Evolutionary conservation across 2,797 vertebrate genomes (phyloP).

Genomic region (Myotis planiceps): DNA sequence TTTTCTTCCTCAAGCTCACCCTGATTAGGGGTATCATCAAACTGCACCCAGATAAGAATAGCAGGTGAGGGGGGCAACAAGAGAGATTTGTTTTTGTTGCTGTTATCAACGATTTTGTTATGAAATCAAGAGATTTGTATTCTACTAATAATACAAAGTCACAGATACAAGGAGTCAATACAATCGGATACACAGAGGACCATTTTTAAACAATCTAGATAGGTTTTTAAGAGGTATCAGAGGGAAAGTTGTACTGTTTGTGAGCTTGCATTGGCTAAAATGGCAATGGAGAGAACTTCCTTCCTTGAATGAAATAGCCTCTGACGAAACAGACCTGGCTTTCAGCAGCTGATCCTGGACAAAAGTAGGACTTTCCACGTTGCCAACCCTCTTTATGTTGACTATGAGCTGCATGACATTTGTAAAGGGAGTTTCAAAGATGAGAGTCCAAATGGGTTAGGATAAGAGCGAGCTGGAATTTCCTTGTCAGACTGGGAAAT

Average conservation of each 20-base stretch:
- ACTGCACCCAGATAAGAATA: neutral
- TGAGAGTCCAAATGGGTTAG: neutral
- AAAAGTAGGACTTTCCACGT: neutral
- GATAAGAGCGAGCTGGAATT: neutral
- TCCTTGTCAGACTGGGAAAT: neutral
- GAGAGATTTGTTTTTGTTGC: neutral
- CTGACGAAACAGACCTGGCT: neutral
- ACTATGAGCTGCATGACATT: neutral
- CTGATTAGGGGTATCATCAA: neutral
- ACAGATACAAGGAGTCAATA: neutral
- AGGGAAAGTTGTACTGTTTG: neutral
- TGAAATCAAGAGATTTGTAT: neutral
- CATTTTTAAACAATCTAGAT: neutral
- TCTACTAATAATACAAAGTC: neutral
- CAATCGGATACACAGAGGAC: neutral
- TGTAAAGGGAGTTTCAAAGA: neutral
- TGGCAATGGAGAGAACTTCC: neutral
- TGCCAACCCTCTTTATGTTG: neutral
- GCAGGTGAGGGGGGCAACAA: neutral
- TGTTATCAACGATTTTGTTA: neutral
- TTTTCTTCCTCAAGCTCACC: neutral
- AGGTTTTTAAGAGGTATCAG: neutral
- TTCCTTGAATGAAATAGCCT: neutral
- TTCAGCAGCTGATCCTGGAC: neutral
- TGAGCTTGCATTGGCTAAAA: neutral